Base-by-base conservation (phyloP, 2,113 vertebrate genomes). In the Abramis brama region DNA sequence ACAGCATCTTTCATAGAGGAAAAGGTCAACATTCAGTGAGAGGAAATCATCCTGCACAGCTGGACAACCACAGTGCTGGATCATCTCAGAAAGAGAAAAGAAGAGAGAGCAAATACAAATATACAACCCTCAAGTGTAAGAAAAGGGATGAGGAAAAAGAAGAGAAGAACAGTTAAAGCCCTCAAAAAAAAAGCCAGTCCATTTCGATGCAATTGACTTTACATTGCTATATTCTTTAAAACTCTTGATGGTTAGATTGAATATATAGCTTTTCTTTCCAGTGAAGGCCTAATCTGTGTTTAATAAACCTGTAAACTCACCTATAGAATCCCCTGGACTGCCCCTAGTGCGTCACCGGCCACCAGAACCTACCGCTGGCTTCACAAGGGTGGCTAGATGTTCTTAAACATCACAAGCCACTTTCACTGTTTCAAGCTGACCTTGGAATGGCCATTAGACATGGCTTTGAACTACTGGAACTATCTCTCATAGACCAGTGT, bases 21-120 rank as follows among this genome's bases (percentile, higher is more conserved):
- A 92, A 95, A 95, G 94, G 94, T 95, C 94, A 94, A 87, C 89
- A 82, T 93, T 90, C 84, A 90, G 89, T 91, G 90, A 85, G 88
- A 90, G 66, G 88, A 83, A 87, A 92, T 93, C 90, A 92, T 91
- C 89, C 66, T 52, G 89, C 91, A 47, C 93, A 93, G 92, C 91
- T 92, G 91, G 93, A 86, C 87, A 82, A 84, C 55, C 19, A 77
- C 77, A 85, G 85, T 85, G 79, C 50, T 81, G 89, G 75, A 85
- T 83, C 86, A 85, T 86, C 13, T 82, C 75, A 71, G 84, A 82
- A 52, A 73, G 77, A 86, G 57, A 80, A 52, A 59, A 71, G 86
- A 74, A 74, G 66, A 64, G 50, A 60, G 39, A 68, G 86, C 86
- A 77, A 84, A 62, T 60, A 64, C 71, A 52, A 75, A 80, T 80